Base-by-base conservation (phyloP, 1,140 invertebrate species). In the Holotrichia oblita region DNA sequence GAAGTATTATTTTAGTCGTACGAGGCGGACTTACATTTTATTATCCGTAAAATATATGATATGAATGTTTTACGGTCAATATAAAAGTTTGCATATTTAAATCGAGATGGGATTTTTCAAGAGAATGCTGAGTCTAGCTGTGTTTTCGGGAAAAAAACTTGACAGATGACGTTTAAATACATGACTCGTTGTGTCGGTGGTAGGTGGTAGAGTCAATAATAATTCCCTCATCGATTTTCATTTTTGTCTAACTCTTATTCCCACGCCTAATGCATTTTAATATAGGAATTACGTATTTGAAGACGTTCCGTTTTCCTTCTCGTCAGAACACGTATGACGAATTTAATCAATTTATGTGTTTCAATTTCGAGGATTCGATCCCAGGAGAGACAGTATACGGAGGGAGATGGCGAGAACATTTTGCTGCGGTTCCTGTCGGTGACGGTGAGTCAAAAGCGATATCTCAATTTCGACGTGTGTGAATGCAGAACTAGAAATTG, bases 401-500 rank as follows among this genome's bases (percentile, higher is more conserved):
- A 34, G 27, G 4, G 27, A 34, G 27, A 34, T 34, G 4, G 27
- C 1, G 27, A 34, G 27, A 34, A 55, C 9, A 3, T 17, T 7
- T 14, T 55, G 6, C 48, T 17, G 48, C 48, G 48, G 48, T 55
- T 55, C n/a, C 44, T 12, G 3, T 14, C 14, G n/a, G 2, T 17
- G 48, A 55, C 17, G 48, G 61, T 12, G 22, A 69, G 22, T 34
- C 27, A 69, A 69, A 34, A 69, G 61, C 61, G 22, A 27, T 34
- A 69, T 0, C 20, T 3, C 20, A 9, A 4, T 17, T 27, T 9
- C 22, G 61, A 17, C 61, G 22, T 48, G 20, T 22, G 20, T 22
- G 61, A 69, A 69, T 69, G 27, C 61, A 34, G 61, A 69, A 55
- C 48, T 27, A 69, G 61, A 69, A 69, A 69, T 69, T 69, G 61